Percentiles rank a stretch among this genome's conserved stretches.
Evolutionary conservation across 2,888 invertebrate genomes (phyloP).

Genomic region (Diaperis boleti): DNA sequence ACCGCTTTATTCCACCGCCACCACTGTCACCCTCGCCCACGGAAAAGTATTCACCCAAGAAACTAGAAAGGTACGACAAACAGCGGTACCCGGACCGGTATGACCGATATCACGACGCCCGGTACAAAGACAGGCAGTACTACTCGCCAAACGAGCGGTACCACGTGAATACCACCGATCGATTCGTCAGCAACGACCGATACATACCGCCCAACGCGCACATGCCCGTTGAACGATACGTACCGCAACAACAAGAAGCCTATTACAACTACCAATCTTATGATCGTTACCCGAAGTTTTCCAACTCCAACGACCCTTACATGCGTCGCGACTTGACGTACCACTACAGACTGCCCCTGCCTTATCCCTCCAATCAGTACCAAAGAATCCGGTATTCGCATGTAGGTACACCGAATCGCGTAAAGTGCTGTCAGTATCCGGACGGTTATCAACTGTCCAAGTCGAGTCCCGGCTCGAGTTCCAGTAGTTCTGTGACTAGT

Average conservation of each 20-base stretch:
- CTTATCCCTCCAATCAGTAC: constrained; percentile 64
- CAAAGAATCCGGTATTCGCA: constrained; percentile 59
- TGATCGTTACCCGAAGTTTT: constrained; percentile 57
- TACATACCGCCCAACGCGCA: constrained; percentile 79
- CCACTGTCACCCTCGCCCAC: constrained; percentile 63
- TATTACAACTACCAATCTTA: constrained; percentile 67
- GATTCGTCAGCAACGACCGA: constrained; percentile 63
- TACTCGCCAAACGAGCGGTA: constrained; percentile 48
- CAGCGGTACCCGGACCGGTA: constrained; percentile 52
- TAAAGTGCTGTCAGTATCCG: constrained; percentile 64
- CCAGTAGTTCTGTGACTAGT: constrained; percentile 67
- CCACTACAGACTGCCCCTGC: constrained; percentile 71
- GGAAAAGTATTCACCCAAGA: constrained; percentile 60
- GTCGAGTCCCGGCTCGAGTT: constrained; percentile 67
- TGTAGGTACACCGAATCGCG: constrained; percentile 61
- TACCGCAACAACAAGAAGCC: constrained; percentile 73
- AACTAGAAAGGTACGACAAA: constrained; percentile 56
- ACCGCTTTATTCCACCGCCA: constrained; percentile 69
- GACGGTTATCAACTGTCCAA: constrained; percentile 62
- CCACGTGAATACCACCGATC: constrained; percentile 48
- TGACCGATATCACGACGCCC: constrained; percentile 48
- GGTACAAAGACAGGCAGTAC: constrained; percentile 46
- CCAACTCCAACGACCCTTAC: constrained; percentile 69
- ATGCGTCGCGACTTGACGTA: constrained; percentile 72
- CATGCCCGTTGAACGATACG: constrained; percentile 79